Evolutionary conservation across 2,797 vertebrate species (phyloP).

Genomic region (Ptychadena robeensis): DNA sequence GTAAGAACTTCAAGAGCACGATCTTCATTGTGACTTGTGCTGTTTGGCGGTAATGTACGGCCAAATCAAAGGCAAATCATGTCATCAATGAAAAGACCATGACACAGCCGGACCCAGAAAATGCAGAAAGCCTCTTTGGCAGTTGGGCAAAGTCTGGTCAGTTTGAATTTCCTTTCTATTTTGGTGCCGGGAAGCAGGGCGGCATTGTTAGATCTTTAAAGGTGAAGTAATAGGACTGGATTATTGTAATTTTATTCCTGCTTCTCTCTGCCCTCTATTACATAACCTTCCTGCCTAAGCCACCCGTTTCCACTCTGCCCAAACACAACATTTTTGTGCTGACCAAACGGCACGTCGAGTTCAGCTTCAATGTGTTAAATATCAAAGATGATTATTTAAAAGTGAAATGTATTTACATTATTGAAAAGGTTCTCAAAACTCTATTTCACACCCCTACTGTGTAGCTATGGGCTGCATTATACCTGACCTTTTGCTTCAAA

Average conservation of each 20-base stretch:
- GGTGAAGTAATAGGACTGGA: constrained; percentile 25
- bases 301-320: neutral
- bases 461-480: neutral
- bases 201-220: constrained; percentile 10
- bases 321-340: neutral
- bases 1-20: neutral
- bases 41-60: neutral
- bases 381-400: neutral
- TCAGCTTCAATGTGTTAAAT: constrained; percentile 10
- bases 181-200: constrained; percentile 12
- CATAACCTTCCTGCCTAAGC: neutral
- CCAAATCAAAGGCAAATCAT: neutral
- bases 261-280: constrained; percentile 18
- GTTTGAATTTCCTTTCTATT: neutral
- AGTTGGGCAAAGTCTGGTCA: constrained; percentile 1
- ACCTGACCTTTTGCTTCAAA: constrained; percentile 34
- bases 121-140: constrained; percentile 35
- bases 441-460: constrained; percentile 15
- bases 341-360: neutral
- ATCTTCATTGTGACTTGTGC: neutral
- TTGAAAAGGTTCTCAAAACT: constrained; percentile 24
- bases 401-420: constrained; percentile 19
- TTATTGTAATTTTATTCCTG: constrained; percentile 10
- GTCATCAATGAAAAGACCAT: neutral
- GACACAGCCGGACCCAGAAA: neutral